Evolutionary conservation across 2,113 vertebrate genomes (phyloP).

Genomic region (Hippocampus abdominalis): DNA sequence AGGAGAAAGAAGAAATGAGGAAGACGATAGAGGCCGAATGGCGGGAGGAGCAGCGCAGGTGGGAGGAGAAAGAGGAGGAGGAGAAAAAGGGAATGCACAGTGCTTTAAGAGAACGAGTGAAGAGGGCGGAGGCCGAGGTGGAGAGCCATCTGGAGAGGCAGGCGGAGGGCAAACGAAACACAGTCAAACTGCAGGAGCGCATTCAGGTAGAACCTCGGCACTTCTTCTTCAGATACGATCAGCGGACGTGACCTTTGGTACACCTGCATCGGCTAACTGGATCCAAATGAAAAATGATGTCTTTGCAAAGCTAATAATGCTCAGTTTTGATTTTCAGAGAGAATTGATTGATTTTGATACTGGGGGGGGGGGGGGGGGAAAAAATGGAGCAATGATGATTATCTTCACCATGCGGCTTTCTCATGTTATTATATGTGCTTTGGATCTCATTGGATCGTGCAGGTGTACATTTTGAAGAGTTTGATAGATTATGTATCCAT

Average conservation of each 20-base stretch:
- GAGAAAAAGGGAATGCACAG: constrained; percentile 79
- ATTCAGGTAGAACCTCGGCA: constrained; percentile 78
- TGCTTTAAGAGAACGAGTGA: constrained; percentile 81
- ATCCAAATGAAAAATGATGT: neutral
- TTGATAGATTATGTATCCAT: no score
- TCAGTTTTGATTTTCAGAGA: neutral
- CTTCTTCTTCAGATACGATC: neutral
- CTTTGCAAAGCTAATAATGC: neutral
- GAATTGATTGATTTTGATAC: no score
- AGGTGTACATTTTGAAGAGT: no score
- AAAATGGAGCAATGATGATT: neutral
- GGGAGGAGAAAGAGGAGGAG: constrained; percentile 82
- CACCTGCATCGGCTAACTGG: no score
- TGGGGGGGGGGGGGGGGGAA: no score
- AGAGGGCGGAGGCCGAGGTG: constrained; percentile 82
- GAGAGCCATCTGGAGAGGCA: constrained; percentile 80
- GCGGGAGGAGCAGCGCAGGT: constrained; percentile 75
- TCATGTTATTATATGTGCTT: no score
- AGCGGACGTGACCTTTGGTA: neutral
- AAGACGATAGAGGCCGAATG: constrained; percentile 76
- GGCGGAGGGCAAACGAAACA: constrained; percentile 80
- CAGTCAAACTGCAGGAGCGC: constrained; percentile 83
- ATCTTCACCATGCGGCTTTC: neutral
- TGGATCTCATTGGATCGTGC: no score
- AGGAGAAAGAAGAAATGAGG: constrained; percentile 73